Conservation (phyloP, 1,140 invertebrate species). For the Drosophila sp. region DNA sequence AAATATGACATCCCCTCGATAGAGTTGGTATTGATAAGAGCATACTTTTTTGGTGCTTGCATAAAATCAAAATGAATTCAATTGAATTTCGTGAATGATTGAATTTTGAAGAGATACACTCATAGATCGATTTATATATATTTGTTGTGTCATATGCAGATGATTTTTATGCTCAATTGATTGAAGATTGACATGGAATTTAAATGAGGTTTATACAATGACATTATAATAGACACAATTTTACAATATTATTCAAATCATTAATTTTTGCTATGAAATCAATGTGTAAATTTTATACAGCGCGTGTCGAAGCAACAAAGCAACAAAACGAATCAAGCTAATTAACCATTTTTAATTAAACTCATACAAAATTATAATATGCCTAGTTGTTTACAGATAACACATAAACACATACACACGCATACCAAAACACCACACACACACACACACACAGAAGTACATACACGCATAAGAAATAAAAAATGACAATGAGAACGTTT, state of each 20-base stretch:
- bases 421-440: constrained; percentile 6
- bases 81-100: constrained; percentile 18
- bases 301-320: constrained; percentile 60
- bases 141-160: constrained; percentile 11
- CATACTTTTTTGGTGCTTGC: constrained; percentile 1
- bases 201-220: constrained; percentile 22
- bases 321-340: constrained; percentile 64
- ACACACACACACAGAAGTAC: constrained; percentile 9
- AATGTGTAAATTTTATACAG: constrained; percentile 59
- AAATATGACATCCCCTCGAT: constrained; percentile 7
- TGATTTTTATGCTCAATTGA: constrained; percentile 36
- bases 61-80: constrained; percentile 15
- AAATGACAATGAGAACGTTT: constrained; percentile 35
- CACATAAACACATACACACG: constrained; percentile 16
- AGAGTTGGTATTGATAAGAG: neutral
- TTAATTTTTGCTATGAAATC: constrained; percentile 32
- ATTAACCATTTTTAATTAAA: constrained; percentile 79
- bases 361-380: constrained; percentile 34
- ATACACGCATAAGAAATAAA: constrained; percentile 5
- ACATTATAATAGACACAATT: constrained; percentile 11
- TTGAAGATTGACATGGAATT: constrained; percentile 18
- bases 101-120: constrained; percentile 11
- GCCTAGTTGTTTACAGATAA: constrained; percentile 20
- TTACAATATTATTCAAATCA: constrained; percentile 19
- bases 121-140: neutral